A percentile compares a stretch with the other conserved stretches of the same genome.
Conservation (phyloP, 2,797 vertebrate species). For the Myotis planiceps region DNA sequence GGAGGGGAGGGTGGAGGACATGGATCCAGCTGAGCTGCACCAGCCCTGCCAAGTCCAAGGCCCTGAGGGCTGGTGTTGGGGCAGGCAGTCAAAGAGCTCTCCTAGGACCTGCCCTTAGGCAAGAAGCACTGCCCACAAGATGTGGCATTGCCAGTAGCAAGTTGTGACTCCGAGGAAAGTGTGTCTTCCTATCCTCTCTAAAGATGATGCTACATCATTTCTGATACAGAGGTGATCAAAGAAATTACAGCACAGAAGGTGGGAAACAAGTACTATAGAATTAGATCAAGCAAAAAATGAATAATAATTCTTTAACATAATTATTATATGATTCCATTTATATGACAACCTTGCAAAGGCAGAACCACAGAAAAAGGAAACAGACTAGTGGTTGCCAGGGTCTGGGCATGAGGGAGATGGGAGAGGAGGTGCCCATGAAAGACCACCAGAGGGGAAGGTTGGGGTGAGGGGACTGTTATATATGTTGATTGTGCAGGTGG, state of each 20-base stretch:
- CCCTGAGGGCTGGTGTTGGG: not conserved
- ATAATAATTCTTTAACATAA: not conserved
- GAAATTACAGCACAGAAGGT: not conserved
- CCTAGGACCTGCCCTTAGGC: not conserved
- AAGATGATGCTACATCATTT: not conserved
- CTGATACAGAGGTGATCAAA: not conserved
- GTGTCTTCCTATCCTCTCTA: not conserved
- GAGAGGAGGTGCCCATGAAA: not conserved
- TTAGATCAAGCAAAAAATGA: not conserved
- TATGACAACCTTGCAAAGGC: not conserved
- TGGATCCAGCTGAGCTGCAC: not conserved
- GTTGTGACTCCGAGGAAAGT: not conserved
- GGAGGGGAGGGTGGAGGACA: too few relatives aligned
- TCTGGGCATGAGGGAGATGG: accelerated
- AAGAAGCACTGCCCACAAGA: not conserved
- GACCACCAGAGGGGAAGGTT: not conserved
- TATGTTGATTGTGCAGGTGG: not conserved
- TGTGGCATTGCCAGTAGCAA: not conserved
- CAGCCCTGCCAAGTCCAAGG: not conserved
- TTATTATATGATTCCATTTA: not conserved
- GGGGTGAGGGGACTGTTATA: not conserved
- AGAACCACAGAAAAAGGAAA: not conserved
- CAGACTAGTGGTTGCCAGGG: not conserved
- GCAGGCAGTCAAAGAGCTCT: not conserved
- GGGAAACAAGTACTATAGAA: not conserved